Evolutionary conservation across 2,113 vertebrate genomes (phyloP), one percentile per base, ranked within the genome.

Genomic region (Oryzias celebensis): DNA sequence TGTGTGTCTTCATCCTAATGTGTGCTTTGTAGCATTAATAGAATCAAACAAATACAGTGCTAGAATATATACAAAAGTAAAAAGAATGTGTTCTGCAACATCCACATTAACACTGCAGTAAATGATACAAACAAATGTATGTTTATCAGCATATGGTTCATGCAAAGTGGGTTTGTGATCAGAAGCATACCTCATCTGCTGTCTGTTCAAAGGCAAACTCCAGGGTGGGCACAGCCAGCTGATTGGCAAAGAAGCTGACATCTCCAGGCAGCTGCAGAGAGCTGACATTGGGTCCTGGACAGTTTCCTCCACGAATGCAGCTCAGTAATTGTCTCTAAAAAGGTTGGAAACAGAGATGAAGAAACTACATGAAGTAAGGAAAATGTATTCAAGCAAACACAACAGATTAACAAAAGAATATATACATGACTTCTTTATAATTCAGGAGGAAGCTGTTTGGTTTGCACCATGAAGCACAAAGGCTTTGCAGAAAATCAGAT

Each of bases 201-300:
- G 82, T 78, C 80, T 94, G 93, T 65, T 94, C 91, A 14, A 95
- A 96, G 62, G 91, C 86, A 81, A 98, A 97, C 80, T 96, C 93
- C 3, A 75, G n/a, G 12, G 90, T 90, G 45, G 96, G 95, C 24
- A 96, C 89, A 59, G 93, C 95, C 7, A 98, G 92, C 13, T 92
- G 90, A 89, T 95, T 97, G 91, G 96, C 93, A 81, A 98, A 98
- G 84, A 94, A 96, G 75, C 92, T 83, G 0, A 91, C 81, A 77
- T 96, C 95, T 41, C 95, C 96, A 66, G 92, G 92, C 5, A 91
- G 90, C 90, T 98, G 96, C 57, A 94, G 78, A 1, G 94, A 94
- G 71, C 89, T 95, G 81, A 96, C 85, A 22, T 94, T 94, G 44
- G 87, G 87, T 72, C 77, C 87, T 0, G 83, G 77, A 71, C 96